Base-by-base conservation (phyloP, 92 coral and sea anemone species). In the Actinostola sp. region DNA sequence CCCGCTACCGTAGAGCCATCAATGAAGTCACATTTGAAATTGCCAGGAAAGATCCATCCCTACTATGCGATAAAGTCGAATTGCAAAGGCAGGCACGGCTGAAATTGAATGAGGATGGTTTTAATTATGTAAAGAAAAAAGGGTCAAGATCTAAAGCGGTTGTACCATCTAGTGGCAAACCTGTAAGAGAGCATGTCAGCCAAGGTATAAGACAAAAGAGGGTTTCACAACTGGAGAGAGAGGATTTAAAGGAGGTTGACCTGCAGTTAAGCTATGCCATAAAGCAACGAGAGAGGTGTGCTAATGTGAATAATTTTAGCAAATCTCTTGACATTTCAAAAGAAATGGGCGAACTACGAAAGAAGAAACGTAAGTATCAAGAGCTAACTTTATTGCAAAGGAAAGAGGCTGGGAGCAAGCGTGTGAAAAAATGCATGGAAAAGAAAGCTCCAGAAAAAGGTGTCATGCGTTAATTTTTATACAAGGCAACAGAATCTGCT, bases 281-380 rank as follows among this genome's bases (percentile, higher is more conserved):
- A 43, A 57, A 63, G 36, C 82, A 76, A 50, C 49, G 74, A 33
- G 82, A 76, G 45, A 76, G 54, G 51, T 76, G 74, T 48, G 82
- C 74, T 21, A 76, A 75, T 75, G 82, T 75, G 38, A 75, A 75
- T 38, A 69, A 75, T 59, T 82, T 74, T 63, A 75, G 77, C 25
- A 75, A 67, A 76, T 82, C 87, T 53, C 33, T 82, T 43, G 82
- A 82, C 34, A 63, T 75, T 70, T 82, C 87, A 58, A 75, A 82
- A 44, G 82, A 82, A 75, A 57, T 82, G 81, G 82, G 74, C 50
- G 82, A 75, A 36, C 72, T 82, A 54, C 63, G 87, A 68, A 60
- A 50, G 56, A 76, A 76, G 72, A 63, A 63, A 66, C 46, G 74
- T 29, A 76, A 65, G 62, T 63, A 65, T 39, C 82, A 50, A 53